Percentiles rank a stretch among this genome's conserved stretches.
These are phyloP conservation scores for Nephrotoma flavescens DNA, from an alignment of 2,888 invertebrate genomes.

Conservation along the genomic window DNA sequence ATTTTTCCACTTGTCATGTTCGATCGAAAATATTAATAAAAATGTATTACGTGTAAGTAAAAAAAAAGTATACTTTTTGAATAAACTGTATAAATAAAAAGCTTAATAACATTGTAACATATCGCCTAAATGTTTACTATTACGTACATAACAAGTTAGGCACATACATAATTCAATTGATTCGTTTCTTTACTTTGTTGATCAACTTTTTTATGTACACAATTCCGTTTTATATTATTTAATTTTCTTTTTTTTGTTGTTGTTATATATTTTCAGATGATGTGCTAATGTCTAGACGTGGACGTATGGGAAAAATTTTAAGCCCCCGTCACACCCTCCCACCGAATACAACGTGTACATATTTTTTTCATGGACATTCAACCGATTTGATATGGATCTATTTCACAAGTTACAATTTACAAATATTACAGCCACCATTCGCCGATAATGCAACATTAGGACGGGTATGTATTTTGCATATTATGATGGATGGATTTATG, in stretches of 20 bases:
- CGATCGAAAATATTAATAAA: background rate
- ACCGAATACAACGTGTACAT: constrained; percentile 74
- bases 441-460: constrained; percentile 36
- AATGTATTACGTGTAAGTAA: background rate
- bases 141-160: background rate
- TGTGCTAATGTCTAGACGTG: constrained; percentile 38
- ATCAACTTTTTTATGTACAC: background rate
- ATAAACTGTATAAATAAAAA: too few species aligned
- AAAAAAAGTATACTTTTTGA: background rate
- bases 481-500: background rate
- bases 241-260: background rate
- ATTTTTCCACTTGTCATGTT: background rate
- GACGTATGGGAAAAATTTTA: constrained; percentile 55
- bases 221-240: background rate
- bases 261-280: constrained; percentile 24
- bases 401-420: constrained; percentile 71
- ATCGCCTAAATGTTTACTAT: background rate
- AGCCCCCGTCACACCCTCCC: constrained; percentile 74
- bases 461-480: constrained; percentile 24
- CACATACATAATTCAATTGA: background rate
- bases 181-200: background rate
- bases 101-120: background rate
- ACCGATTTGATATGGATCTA: constrained; percentile 76
- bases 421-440: constrained; percentile 50
- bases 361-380: constrained; percentile 66